Base-by-base conservation (phyloP, 2,797 vertebrate species). In the Spinibarbus caldwelli region DNA sequence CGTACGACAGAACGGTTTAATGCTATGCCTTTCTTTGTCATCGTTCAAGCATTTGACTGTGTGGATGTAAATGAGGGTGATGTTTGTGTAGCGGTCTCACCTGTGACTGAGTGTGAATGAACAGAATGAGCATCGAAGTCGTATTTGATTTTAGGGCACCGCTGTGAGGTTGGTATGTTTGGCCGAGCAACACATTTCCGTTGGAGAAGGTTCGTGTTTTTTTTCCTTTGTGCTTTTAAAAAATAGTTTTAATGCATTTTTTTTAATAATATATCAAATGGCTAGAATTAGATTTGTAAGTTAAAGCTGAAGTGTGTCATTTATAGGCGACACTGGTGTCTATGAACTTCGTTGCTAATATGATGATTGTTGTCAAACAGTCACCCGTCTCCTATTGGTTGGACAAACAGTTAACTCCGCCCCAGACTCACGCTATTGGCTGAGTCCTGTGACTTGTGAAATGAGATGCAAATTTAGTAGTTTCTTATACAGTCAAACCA, bases 131-230 rank as follows among this genome's bases (percentile, higher is more conserved):
- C n/a, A n/a, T 52, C 29, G 43, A 83, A 38, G 5, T 79, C 54
- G n/a, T n/a, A 23, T 71, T 38, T 34, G 12, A 57, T 80, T 75
- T 47, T 43, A 84, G 85, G 78, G 26, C 57, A 34, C 68, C 15
- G 71, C 36, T 72, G 64, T 86, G 67, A 86, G 54, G 29, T 41
- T 86, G 87, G 71, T 71, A 88, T 88, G 87, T 81, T 81, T 81
- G 68, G 45, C 52, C 49, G 36, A 78, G 57, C 72, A 82, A 57
- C 59, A 45, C 71, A 29, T 70, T 84, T 49, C 38, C 52, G 5
- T 73, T 52, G 81, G 81, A 84, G 31, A 82, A 88, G 78, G 77
- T 79, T 72, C 0, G 76, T 70, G 23, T 75, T 14, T 57, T 52
- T n/a, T 70, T 41, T 6, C 29, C 15, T 34, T 47, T 21, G 11